Evolutionary conservation across 2,113 vertebrate genomes (phyloP), one percentile per base, ranked within the genome.

Genomic region (Microcebus murinus): DNA sequence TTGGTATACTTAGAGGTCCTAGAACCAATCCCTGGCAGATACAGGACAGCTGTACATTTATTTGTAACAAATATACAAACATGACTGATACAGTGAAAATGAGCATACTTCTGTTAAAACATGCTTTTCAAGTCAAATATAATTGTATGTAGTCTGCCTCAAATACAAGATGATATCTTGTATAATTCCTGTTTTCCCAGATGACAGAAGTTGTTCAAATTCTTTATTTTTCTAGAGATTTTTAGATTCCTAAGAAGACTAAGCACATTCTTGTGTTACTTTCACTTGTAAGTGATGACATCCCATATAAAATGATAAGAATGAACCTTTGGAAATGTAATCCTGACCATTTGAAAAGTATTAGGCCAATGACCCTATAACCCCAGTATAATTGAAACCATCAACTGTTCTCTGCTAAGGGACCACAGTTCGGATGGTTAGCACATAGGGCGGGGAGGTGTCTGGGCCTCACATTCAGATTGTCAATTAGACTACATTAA

Each of bases 341-440:
- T 93, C 11, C 1, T 93, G 94, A 93, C 92, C 57, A 97, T 97
- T 96, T 97, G 92, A 93, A 91, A 95, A 93, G 70, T 90, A 96
- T 63, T 55, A 79, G 94, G 55, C 39, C 81, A 88, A 45, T 80
- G 85, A 90, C 48, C 70, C 79, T 81, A 52, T 91, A 94, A 97
- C 85, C 74, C 4, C 8, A 6, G 21, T 6, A 76, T 96, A 98
- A 96, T 52, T 96, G 96, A 96, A 95, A 82, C 36, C 20, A 3
- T 93, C 90, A 94, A 27, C n/a, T 82, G 13, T 73, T 84, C 76
- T 93, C n/a, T 77, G 36, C 45, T 9, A 25, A 93, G 81, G 63
- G 79, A 90, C 74, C n/a, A 29, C 0, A 20, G 48, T 31, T 15
- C 0, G 0, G 34, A 79, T 67, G 17, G 55, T 91, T 70, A 92